Conservation (phyloP, 2,888 invertebrate species). For the Drosophila flavopinicola region DNA sequence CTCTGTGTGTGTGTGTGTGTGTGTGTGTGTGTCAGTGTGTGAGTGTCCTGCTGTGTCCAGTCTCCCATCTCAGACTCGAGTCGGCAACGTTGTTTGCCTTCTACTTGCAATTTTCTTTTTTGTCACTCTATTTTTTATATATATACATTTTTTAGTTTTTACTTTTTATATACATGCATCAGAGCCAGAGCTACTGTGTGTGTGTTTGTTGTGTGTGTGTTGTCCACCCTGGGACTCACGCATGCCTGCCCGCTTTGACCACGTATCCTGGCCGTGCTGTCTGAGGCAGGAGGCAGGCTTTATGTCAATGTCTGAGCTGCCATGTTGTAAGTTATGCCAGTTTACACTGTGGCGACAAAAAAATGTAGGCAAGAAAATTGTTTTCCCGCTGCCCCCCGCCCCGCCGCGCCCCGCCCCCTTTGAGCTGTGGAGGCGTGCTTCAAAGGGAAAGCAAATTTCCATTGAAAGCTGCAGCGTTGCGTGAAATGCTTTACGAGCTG, state of each 20-base stretch:
- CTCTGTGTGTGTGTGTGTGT: conserved; percentile 4
- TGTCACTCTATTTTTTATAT: conserved; percentile 39
- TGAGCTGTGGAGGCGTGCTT: conserved; percentile 43
- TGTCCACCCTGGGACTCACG: conserved; percentile 48
- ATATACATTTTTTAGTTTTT: conserved; percentile 57
- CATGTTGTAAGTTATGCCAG: conserved; percentile 78
- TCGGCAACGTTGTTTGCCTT: conserved; percentile 61
- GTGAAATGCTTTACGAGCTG: conserved; percentile 75
- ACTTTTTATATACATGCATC: conserved; percentile 49
- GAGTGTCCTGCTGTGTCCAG: conserved; percentile 9
- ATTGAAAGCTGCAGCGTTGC: conserved; percentile 80
- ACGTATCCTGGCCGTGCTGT: conserved; percentile 26
- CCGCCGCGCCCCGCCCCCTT: no score
- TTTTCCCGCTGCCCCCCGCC: conserved; percentile 43
- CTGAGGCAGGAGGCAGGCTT: conserved; percentile 48
- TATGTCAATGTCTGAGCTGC: conserved; percentile 78
- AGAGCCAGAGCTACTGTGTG: conserved; percentile 43
- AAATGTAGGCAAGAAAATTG: conserved; percentile 73
- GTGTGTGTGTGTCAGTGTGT: conserved; percentile 5
- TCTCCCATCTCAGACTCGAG: conserved; percentile 29
- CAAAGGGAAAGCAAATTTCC: conserved; percentile 73
- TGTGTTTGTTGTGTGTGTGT: conserved; percentile 14
- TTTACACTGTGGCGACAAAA: conserved; percentile 47
- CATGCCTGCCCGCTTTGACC: conserved; percentile 61
- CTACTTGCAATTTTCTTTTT: conserved; percentile 71